These are phyloP conservation scores for Ailuropoda melanoleuca DNA, from an alignment of 2,113 vertebrate species.

Conservation along the genomic window DNA sequence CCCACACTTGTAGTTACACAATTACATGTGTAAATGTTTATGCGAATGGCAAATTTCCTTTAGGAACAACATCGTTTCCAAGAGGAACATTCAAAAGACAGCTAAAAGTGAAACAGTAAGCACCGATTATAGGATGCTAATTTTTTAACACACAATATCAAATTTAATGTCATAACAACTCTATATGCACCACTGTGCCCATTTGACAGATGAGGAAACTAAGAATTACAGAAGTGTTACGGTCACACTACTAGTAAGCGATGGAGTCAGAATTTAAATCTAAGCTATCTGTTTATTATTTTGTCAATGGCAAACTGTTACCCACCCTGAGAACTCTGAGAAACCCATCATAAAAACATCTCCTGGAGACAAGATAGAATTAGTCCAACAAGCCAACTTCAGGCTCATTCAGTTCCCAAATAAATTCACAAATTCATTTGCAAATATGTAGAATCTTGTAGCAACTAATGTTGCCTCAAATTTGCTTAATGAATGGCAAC, in stretches of 20 bases:
- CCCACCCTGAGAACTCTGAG: not conserved
- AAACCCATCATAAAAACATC: not conserved
- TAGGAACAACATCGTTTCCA: not conserved
- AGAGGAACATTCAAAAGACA: not conserved
- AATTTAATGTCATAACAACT: not conserved
- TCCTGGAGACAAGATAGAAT: slow-evolving; percentile 9
- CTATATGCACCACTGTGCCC: not conserved
- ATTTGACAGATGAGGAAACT: not conserved
- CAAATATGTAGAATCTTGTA: slow-evolving; percentile 58
- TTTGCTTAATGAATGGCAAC: slow-evolving; percentile 70
- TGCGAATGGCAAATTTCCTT: not conserved
- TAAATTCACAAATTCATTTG: slow-evolving; percentile 65
- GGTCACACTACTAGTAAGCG: not conserved
- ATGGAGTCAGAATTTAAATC: not conserved
- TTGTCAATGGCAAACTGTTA: not conserved
- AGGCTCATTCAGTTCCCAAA: slow-evolving; percentile 63
- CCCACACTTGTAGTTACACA: not conserved
- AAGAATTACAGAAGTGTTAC: not conserved
- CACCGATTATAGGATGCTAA: not conserved
- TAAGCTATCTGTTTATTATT: not conserved
- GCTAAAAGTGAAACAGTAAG: not conserved
- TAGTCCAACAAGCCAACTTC: slow-evolving; percentile 54
- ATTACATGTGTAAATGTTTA: not conserved
- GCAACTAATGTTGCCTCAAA: slow-evolving; percentile 46
- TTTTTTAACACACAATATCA: not conserved